These are phyloP conservation scores for Melanotus villosus DNA, from an alignment of 2,888 invertebrate genomes.

Conservation along the genomic window DNA sequence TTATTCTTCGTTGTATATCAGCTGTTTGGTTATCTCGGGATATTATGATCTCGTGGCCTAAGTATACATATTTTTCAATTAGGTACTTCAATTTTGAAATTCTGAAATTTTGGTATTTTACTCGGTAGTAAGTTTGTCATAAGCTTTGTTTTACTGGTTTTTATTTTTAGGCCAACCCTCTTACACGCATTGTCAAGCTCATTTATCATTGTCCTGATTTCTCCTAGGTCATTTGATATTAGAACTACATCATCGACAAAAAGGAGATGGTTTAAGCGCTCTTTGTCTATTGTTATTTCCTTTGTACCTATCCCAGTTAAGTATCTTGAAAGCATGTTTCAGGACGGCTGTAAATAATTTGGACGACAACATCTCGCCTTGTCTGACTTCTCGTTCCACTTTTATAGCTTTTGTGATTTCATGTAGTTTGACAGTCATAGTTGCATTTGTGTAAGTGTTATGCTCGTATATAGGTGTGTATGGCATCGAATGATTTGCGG, in stretches of 20 bases:
- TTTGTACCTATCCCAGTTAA: neutral
- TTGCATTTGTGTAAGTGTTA: slow-evolving; percentile 2
- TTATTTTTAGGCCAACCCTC: slow-evolving; percentile 1
- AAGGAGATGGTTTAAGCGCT: neutral
- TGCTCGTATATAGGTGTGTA: neutral
- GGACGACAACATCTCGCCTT: neutral
- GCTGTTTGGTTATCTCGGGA: no score
- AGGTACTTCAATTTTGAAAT: no score
- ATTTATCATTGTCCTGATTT: neutral
- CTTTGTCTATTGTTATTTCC: neutral
- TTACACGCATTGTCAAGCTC: neutral
- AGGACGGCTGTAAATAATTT: neutral
- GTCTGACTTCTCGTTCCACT: neutral
- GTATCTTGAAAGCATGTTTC: neutral
- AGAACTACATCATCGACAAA: neutral
- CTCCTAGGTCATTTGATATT: neutral
- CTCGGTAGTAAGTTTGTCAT: no score
- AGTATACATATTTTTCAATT: no score
- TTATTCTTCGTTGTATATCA: no score
- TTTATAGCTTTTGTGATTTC: slow-evolving; percentile 6
- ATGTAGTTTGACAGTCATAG: slow-evolving; percentile 8
- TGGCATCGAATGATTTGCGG: neutral
- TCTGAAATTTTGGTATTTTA: no score
- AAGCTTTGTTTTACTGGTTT: neutral
- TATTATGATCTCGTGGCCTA: no score